A percentile compares a stretch with the other conserved stretches of the same genome.
These are phyloP conservation scores for Bos indicus DNA, from an alignment of 2,113 vertebrate species.

Conservation along the genomic window DNA sequence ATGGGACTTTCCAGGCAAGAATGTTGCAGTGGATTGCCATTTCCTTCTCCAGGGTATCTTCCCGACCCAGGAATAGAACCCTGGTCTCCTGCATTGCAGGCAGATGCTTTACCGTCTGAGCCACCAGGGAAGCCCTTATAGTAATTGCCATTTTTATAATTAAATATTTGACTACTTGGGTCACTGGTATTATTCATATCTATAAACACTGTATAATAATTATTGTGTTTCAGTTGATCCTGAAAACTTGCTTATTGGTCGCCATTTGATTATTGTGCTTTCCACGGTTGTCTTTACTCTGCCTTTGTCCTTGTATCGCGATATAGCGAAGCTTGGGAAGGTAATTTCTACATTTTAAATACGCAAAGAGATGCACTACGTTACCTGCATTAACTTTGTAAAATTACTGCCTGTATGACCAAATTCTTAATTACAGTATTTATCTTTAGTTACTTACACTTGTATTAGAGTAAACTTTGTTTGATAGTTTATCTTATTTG, in stretches of 20 bases:
- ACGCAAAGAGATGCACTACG: background rate
- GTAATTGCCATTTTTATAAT: background rate
- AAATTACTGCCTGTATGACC: background rate
- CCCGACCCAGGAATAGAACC: no score
- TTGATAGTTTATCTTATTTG: background rate
- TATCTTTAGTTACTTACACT: background rate
- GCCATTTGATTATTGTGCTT: constrained; percentile 89
- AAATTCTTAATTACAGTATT: constrained; percentile 24
- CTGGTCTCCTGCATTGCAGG: no score
- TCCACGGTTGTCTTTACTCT: constrained; percentile 87
- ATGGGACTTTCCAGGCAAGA: no score
- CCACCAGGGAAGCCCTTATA: background rate
- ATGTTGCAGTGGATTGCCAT: no score
- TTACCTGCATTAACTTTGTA: background rate
- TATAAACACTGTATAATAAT: background rate
- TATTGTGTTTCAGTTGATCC: constrained; percentile 85
- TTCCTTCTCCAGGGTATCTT: no score
- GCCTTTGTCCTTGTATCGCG: constrained; percentile 90
- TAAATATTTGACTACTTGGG: background rate
- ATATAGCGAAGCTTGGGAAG: constrained; percentile 93
- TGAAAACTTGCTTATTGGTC: constrained; percentile 84
- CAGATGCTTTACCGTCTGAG: no score
- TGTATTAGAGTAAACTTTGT: background rate
- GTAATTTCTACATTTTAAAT: constrained; percentile 77
- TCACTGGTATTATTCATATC: background rate